Evolutionary conservation across 2,888 invertebrate genomes (phyloP).

Genomic region (Emmelina monodactyla): DNA sequence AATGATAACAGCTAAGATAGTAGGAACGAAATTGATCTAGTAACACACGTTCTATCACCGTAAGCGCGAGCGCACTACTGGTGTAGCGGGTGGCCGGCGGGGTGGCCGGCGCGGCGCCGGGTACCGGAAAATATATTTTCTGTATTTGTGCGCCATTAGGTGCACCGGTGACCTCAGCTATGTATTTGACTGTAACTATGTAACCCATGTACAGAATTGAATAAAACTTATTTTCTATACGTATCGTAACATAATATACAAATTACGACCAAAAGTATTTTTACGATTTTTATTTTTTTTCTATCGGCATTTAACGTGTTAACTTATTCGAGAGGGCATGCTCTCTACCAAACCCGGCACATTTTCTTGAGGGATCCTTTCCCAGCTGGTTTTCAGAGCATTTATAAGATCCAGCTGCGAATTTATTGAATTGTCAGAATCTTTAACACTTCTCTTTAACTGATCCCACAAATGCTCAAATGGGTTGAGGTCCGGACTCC

Average conservation of each 20-base stretch:
- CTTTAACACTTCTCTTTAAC: conserved; percentile 3
- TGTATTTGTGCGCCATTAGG: conserved; percentile 20
- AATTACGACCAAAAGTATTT: not conserved
- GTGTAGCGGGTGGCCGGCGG: not conserved
- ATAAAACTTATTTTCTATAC: not conserved
- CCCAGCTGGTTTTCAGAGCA: conserved; percentile 3
- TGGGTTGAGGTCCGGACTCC: conserved; percentile 11
- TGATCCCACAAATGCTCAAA: conserved; percentile 12
- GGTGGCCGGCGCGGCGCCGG: conserved; percentile 17
- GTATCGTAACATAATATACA: not conserved
- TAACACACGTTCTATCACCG: conserved; percentile 1
- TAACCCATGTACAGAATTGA: not conserved
- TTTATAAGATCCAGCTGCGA: not conserved
- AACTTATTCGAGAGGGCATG: conserved; percentile 2
- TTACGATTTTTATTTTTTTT: not conserved
- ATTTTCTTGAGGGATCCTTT: conserved; percentile 7
- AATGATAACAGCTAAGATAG: not conserved
- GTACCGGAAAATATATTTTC: conserved; percentile 22
- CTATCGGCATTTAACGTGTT: conserved; percentile 3
- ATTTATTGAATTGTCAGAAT: no score
- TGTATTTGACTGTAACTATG: not conserved
- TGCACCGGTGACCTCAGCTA: not conserved
- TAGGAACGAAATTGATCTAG: not conserved
- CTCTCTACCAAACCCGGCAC: not conserved
- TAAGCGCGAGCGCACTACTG: conserved; percentile 1